Evolutionary conservation across 2,113 vertebrate species (phyloP).

Genomic region (Cranoglanis bouderius): DNA sequence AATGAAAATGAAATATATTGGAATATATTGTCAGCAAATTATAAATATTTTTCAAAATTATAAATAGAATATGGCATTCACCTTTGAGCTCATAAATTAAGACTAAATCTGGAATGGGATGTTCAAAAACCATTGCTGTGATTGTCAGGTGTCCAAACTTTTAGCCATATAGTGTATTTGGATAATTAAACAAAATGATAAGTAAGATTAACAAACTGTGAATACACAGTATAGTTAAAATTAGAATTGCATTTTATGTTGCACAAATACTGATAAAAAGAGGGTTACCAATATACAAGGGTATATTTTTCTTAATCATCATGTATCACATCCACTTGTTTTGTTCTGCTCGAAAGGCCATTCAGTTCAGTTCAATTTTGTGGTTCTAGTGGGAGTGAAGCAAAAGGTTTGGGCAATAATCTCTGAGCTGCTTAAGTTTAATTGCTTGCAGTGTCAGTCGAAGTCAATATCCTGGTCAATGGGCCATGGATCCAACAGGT

Average conservation of each 20-base stretch:
- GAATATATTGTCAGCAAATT: background rate
- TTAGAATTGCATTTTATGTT: too few species aligned
- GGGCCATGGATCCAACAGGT: conserved; percentile 71
- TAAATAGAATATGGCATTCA: background rate
- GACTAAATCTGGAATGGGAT: background rate
- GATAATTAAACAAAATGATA: background rate
- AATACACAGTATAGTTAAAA: background rate
- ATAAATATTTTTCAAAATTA: background rate
- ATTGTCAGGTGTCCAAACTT: too few species aligned
- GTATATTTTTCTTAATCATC: background rate
- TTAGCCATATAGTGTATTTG: background rate
- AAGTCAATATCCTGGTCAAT: conserved; percentile 78
- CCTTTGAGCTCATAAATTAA: background rate
- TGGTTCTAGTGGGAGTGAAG: conserved; percentile 23
- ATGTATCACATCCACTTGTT: background rate
- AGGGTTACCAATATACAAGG: background rate
- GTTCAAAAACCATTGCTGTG: background rate
- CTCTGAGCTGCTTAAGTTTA: conserved; percentile 69
- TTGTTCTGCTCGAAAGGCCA: background rate
- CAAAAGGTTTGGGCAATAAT: conserved; percentile 58
- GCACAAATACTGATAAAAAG: background rate
- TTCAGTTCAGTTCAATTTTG: conserved; percentile 27
- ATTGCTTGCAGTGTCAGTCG: conserved; percentile 77
- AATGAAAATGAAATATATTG: background rate
- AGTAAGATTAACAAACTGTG: background rate